phyloP scores from a whole-genome alignment of 2,113 vertebrate genomes.

The Odobenus rosmarus region DNA sequence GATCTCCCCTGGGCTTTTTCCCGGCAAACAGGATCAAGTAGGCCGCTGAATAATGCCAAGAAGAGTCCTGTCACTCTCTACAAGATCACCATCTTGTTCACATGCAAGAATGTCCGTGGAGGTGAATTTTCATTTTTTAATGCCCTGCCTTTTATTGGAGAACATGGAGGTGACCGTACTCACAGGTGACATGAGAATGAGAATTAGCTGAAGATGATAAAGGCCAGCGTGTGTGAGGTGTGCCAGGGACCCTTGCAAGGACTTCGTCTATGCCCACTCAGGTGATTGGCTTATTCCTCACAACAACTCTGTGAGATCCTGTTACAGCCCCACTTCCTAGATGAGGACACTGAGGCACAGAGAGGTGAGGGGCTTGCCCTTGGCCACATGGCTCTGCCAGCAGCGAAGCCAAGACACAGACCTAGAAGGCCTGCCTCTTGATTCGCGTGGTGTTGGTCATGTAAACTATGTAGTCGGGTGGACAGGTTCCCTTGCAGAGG shows the following conservation, averaged over 20 bases:
- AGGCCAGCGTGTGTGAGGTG: neutral
- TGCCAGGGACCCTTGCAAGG: neutral
- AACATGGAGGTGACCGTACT: too few relatives aligned
- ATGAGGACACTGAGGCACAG: neutral
- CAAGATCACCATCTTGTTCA: neutral
- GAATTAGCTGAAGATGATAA: neutral
- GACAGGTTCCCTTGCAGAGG: neutral
- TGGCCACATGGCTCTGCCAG: neutral
- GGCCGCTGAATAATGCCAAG: neutral
- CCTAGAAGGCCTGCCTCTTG: neutral
- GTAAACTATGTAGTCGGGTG: fast-evolving
- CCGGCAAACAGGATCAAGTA: neutral
- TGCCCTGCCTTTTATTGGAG: neutral
- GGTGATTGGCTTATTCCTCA: neutral
- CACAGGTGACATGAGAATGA: neutral
- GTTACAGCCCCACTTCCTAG: neutral
- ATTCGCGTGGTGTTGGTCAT: neutral
- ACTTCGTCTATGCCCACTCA: neutral
- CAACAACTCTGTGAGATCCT: neutral
- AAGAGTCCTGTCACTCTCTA: neutral
- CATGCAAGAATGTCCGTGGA: neutral
- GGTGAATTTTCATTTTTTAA: neutral
- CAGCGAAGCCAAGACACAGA: neutral
- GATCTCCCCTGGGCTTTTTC: neutral
- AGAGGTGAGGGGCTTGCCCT: neutral